Conservation (phyloP, 2,888 invertebrate genomes). For the Agrotis puta region DNA sequence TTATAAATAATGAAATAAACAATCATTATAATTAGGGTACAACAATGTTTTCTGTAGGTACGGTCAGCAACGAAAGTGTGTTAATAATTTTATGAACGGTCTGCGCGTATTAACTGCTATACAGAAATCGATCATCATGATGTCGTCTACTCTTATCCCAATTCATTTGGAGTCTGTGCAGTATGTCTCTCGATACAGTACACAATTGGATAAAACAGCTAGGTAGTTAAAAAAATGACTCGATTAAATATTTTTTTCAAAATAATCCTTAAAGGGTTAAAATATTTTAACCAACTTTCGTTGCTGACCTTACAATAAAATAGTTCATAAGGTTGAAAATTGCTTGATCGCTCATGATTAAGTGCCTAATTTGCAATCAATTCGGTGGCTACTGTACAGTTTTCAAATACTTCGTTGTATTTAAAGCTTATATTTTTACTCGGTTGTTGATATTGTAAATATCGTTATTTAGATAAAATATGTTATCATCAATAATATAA, state of each 20-base stretch:
- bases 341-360: conserved; percentile 13
- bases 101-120: too few relatives aligned
- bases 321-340: conserved; percentile 1
- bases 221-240: background rate
- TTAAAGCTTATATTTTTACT: conserved; percentile 22
- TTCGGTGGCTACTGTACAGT: conserved; percentile 18
- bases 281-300: background rate
- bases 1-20: background rate
- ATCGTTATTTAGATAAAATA: conserved; percentile 36
- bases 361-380: conserved; percentile 42
- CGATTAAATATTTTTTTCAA: background rate
- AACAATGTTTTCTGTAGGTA: background rate
- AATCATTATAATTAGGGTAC: conserved; percentile 10
- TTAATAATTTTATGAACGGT: too few relatives aligned
- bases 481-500: conserved; percentile 49
- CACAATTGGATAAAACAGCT: too few relatives aligned
- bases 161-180: too few relatives aligned
- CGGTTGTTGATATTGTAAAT: conserved; percentile 57
- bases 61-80: background rate
- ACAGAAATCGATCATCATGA: too few relatives aligned
- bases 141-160: too few relatives aligned
- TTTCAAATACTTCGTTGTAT: conserved; percentile 15
- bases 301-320: conserved; percentile 3
- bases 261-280: background rate
- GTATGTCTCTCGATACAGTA: too few relatives aligned